phyloP scores from a whole-genome alignment of 2,797 vertebrate species.

The Bradypus variegatus region DNA sequence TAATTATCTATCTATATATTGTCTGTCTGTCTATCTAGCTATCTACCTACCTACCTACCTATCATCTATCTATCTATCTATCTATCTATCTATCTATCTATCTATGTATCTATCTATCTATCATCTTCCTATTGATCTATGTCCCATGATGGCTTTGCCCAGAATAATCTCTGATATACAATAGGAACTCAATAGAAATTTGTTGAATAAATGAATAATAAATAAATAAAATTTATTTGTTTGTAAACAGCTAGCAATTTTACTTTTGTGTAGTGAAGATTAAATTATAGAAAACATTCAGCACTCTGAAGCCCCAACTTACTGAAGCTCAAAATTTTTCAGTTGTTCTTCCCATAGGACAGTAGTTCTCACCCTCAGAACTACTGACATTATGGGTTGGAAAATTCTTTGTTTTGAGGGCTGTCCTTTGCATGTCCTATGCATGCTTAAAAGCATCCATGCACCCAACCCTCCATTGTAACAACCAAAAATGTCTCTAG shows the following conservation, averaged over 20 bases:
- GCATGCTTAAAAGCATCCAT: background rate
- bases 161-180: background rate
- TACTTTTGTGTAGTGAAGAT: background rate
- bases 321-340: background rate
- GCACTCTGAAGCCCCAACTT: background rate
- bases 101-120: too few species aligned
- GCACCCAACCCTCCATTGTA: background rate
- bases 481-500: background rate
- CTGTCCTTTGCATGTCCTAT: background rate
- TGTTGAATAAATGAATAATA: background rate
- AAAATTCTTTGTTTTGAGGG: background rate
- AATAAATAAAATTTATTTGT: background rate
- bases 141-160: background rate
- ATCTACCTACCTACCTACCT: background rate
- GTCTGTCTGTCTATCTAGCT: background rate
- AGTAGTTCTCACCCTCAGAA: background rate
- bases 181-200: too few species aligned
- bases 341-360: background rate
- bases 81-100: background rate
- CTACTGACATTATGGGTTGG: background rate
- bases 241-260: background rate
- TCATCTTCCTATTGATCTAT: too few species aligned
- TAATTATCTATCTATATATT: background rate
- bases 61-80: accelerated
- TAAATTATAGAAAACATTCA: background rate